Conservation (phyloP, 2,797 vertebrate species). For the Sarcophilus harrisii region DNA sequence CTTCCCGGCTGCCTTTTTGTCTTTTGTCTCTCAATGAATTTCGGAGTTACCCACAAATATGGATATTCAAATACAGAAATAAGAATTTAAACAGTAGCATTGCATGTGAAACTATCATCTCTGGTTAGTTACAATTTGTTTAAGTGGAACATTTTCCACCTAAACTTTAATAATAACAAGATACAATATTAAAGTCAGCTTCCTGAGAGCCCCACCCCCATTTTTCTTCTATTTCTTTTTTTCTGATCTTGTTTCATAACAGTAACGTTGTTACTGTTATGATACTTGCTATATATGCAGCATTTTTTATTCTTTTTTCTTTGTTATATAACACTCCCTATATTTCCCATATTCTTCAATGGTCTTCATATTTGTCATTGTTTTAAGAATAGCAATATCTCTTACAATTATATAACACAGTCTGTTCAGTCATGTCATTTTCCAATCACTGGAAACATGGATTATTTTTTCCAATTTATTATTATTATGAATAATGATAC, state of each 20-base stretch:
- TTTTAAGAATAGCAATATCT: neutral
- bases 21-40: neutral
- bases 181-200: neutral
- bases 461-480: neutral
- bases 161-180: neutral
- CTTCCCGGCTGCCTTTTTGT: neutral
- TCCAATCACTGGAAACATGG: neutral
- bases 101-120: neutral
- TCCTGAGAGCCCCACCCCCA: neutral
- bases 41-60: neutral
- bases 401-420: neutral
- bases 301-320: neutral
- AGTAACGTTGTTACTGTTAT: neutral
- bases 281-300: neutral
- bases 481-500: neutral
- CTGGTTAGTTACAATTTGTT: neutral
- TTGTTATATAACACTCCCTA: neutral
- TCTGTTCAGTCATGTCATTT: neutral
- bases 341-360: neutral
- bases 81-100: neutral
- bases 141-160: neutral
- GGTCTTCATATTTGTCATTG: neutral
- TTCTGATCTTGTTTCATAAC: no score
- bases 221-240: neutral
- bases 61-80: neutral